Evolutionary conservation across 2,888 invertebrate genomes (phyloP).

Genomic region (Microplitis deprimator): DNA sequence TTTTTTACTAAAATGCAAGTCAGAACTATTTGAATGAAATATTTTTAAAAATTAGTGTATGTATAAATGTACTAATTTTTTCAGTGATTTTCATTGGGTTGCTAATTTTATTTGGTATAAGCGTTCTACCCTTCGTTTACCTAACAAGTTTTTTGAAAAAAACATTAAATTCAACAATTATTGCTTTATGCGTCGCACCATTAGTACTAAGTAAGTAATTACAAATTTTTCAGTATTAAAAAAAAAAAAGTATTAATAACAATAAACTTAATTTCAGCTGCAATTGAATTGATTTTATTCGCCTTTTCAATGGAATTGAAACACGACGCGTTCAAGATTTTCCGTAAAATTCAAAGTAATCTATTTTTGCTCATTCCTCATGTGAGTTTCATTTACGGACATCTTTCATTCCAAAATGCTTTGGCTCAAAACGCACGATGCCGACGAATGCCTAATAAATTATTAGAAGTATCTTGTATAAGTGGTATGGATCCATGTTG

Average conservation of each 20-base stretch:
- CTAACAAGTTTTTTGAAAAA: constrained; percentile 63
- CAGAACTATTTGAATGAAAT: too few relatives aligned
- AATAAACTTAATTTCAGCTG: constrained; percentile 51
- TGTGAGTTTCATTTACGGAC: constrained; percentile 65
- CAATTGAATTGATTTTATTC: constrained; percentile 58
- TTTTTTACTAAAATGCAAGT: too few relatives aligned
- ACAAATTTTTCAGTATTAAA: constrained; percentile 15
- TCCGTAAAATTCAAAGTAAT: constrained; percentile 59
- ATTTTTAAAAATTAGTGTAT: too few relatives aligned
- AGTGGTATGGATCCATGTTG: constrained; percentile 51
- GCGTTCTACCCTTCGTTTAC: constrained; percentile 71
- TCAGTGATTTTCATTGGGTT: constrained; percentile 76
- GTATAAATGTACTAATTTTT: constrained; percentile 43
- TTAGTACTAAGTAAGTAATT: constrained; percentile 58
- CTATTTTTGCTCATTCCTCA: constrained; percentile 64
- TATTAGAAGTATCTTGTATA: constrained; percentile 54
- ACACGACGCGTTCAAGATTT: constrained; percentile 36
- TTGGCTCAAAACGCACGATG: constrained; percentile 64
- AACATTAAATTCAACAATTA: constrained; percentile 57
- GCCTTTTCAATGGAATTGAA: constrained; percentile 48
- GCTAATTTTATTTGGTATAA: constrained; percentile 80
- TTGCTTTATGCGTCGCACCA: constrained; percentile 58
- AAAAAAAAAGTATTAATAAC: not conserved
- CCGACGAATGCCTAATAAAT: constrained; percentile 58
- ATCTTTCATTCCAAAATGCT: constrained; percentile 57